These are phyloP conservation scores for Semnornis frantzii DNA, from an alignment of 2,113 vertebrate genomes.

Conservation along the genomic window DNA sequence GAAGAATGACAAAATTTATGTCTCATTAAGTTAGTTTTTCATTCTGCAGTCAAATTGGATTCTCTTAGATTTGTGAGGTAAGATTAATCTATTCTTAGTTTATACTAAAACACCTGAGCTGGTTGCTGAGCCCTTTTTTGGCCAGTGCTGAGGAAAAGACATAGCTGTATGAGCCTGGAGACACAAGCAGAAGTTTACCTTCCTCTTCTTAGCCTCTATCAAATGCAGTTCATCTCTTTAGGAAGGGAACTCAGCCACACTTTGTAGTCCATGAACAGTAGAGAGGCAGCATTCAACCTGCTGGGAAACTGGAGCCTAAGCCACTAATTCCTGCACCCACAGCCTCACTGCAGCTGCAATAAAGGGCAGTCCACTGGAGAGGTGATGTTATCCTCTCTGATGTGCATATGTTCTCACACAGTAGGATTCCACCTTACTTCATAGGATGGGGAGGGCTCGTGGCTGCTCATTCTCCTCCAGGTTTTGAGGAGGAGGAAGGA, in stretches of 20 bases:
- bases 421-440: neutral
- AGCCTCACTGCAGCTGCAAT: neutral
- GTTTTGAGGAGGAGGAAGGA: neutral
- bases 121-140: neutral
- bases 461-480: neutral
- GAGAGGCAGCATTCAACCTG: neutral
- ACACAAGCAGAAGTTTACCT: neutral
- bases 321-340: neutral
- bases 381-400: neutral
- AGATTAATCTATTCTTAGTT: neutral
- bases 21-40: neutral
- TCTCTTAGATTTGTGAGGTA: neutral
- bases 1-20: neutral
- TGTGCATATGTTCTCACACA: neutral
- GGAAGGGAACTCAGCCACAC: neutral
- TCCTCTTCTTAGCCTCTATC: neutral
- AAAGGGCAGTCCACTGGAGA: neutral
- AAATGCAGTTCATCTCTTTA: neutral
- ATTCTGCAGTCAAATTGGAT: neutral
- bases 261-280: neutral
- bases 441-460: fast-evolving
- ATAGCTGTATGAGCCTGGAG: neutral
- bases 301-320: neutral
- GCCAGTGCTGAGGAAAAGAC: neutral
- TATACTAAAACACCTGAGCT: neutral